Conservation (phyloP, 2,888 invertebrate genomes). For the Euphydryas editha region DNA sequence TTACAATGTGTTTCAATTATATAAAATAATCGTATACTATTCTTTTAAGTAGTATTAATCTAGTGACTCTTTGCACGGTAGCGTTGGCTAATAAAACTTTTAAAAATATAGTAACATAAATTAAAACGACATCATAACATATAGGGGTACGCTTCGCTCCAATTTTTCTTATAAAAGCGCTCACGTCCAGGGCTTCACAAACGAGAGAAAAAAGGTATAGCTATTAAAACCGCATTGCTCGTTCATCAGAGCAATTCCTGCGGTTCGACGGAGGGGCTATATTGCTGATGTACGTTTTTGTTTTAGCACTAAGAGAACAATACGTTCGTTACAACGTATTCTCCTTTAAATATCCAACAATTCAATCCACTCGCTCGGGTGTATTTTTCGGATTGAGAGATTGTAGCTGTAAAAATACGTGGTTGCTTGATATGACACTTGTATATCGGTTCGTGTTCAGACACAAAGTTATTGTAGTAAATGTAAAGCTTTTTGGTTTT, state of each 20-base stretch:
- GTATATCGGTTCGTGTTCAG: slow-evolving; percentile 17
- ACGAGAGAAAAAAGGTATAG: slow-evolving; percentile 62
- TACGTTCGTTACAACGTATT: slow-evolving; percentile 74
- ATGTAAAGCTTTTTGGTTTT: slow-evolving; percentile 49
- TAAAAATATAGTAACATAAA: slow-evolving; percentile 36
- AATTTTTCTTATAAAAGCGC: slow-evolving; percentile 59
- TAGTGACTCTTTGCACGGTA: background rate
- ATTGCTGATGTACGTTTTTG: slow-evolving; percentile 63
- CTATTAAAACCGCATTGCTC: slow-evolving; percentile 73
- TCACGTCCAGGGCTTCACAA: slow-evolving; percentile 52
- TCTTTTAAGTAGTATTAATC: background rate
- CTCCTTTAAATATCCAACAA: slow-evolving; percentile 52
- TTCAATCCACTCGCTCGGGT: slow-evolving; percentile 72
- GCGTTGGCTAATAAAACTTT: slow-evolving; percentile 10
- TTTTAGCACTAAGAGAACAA: slow-evolving; percentile 73
- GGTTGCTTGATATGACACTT: slow-evolving; percentile 29
- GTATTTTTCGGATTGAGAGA: slow-evolving; percentile 51
- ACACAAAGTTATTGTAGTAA: slow-evolving; percentile 52
- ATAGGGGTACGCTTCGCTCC: slow-evolving; percentile 45
- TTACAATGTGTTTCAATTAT: too few species aligned
- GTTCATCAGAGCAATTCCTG: slow-evolving; percentile 75
- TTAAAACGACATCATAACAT: slow-evolving; percentile 45
- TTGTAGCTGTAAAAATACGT: slow-evolving; percentile 14
- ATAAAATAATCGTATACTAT: background rate
- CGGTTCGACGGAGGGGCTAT: slow-evolving; percentile 62